These are phyloP conservation scores for Cydia pomonella DNA, from an alignment of 1,140 invertebrate genomes.

Conservation along the genomic window DNA sequence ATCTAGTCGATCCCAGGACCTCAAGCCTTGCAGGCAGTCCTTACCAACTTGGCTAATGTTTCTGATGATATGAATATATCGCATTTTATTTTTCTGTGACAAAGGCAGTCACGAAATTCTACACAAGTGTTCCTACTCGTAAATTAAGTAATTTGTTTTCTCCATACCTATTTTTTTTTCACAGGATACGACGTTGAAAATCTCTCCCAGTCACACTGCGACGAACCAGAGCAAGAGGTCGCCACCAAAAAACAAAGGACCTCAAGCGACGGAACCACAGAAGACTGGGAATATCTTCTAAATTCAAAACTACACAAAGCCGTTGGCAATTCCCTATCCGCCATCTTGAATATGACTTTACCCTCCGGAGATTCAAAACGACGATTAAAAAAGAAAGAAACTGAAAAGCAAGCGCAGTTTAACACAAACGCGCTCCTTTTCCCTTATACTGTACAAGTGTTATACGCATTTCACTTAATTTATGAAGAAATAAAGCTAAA, in stretches of 20 bases:
- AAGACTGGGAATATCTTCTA: constrained; percentile 90
- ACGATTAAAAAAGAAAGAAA: constrained; percentile 51
- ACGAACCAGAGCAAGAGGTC: constrained; percentile 74
- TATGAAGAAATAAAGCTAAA: constrained; percentile 96
- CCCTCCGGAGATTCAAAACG: constrained; percentile 34
- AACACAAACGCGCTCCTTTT: constrained; percentile 87
- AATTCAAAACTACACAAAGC: constrained; percentile 81
- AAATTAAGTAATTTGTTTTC: too few species aligned
- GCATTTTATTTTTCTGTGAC: too few species aligned
- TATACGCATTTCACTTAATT: constrained; percentile 92
- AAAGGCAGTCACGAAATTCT: too few species aligned
- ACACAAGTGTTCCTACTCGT: too few species aligned
- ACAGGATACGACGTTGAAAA: constrained; percentile 86
- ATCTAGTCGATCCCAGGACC: too few species aligned
- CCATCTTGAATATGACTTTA: constrained; percentile 58
- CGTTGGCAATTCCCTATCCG: constrained; percentile 56
- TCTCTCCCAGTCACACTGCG: constrained; percentile 79
- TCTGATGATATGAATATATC: too few species aligned
- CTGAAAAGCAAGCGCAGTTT: constrained; percentile 71
- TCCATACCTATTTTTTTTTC: too few species aligned
- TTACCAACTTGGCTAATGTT: too few species aligned
- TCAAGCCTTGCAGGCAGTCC: too few species aligned
- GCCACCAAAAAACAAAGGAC: constrained; percentile 83
- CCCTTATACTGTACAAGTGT: constrained; percentile 86
- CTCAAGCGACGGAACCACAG: constrained; percentile 82